Percentiles rank a stretch among this genome's conserved stretches.
Conservation (phyloP, 2,797 vertebrate species). For the Pipistrellus pipistrellus region DNA sequence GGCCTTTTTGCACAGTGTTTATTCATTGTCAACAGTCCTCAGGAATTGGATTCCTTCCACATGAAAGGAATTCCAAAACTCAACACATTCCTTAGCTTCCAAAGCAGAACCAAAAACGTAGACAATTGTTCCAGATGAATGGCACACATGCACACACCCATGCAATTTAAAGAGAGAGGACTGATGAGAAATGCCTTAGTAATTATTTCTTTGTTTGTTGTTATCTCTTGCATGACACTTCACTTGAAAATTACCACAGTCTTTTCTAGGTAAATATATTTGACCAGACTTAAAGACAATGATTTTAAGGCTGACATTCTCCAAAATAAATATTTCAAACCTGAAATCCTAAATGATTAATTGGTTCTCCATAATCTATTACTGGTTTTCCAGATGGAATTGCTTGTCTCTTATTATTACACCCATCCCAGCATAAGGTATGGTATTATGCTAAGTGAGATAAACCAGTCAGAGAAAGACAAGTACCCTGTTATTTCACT, state of each 20-base stretch:
- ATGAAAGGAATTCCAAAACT: conserved; percentile 73
- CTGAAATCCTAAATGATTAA: neutral
- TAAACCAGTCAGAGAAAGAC: neutral
- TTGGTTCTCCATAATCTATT: neutral
- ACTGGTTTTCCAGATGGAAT: neutral
- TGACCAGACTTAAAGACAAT: neutral
- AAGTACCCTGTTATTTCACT: neutral
- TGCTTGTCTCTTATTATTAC: neutral
- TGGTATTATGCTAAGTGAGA: neutral
- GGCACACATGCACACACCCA: neutral
- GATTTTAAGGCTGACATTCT: neutral
- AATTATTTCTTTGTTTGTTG: conserved; percentile 13
- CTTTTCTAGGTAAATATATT: conserved; percentile 5
- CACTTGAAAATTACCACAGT: neutral
- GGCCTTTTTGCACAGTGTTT: conserved; percentile 2
- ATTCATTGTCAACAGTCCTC: conserved; percentile 50
- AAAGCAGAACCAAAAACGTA: conserved; percentile 54
- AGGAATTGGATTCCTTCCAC: conserved; percentile 56
- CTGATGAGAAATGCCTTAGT: conserved; percentile 18
- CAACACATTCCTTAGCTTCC: conserved; percentile 69
- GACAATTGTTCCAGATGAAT: conserved; percentile 54
- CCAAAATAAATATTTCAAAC: conserved; percentile 40
- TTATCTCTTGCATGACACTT: neutral
- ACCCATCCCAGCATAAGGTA: neutral
- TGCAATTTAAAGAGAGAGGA: neutral